These are phyloP conservation scores for Tetramorium simillimum DNA, from an alignment of 1,140 invertebrate genomes.

Conservation along the genomic window DNA sequence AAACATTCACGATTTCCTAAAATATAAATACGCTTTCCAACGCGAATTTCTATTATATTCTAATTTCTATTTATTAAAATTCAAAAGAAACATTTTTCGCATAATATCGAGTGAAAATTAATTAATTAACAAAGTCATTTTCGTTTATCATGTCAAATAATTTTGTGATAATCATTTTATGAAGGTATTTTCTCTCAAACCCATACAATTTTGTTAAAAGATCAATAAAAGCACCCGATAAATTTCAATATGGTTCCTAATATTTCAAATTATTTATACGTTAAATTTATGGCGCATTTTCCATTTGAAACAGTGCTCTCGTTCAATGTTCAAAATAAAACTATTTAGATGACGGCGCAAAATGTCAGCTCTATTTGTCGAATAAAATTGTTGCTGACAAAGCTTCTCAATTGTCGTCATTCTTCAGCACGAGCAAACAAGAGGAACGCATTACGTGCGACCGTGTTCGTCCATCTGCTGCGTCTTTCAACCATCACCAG, in stretches of 20 bases:
- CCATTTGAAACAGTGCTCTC: background rate
- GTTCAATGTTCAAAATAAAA: background rate
- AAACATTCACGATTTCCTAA: background rate
- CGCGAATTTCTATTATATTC: background rate
- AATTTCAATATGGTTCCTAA: background rate
- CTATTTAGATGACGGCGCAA: background rate
- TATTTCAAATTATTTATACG: background rate
- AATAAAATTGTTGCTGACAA: conserved; percentile 35
- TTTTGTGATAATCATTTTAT: background rate
- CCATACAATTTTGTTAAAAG: background rate
- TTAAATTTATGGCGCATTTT: conserved; percentile 12
- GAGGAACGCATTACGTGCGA: conserved; percentile 57
- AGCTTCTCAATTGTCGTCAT: conserved; percentile 49
- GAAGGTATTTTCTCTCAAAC: background rate
- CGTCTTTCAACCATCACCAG: conserved; percentile 36
- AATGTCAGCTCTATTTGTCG: conserved; percentile 25
- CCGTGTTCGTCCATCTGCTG: conserved; percentile 67
- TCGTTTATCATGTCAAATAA: background rate
- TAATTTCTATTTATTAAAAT: conserved; percentile 2
- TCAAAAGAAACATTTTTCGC: background rate
- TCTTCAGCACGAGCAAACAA: conserved; percentile 53
- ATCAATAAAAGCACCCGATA: background rate
- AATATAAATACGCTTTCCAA: background rate
- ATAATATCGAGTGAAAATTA: background rate
- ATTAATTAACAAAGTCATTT: conserved; percentile 16